Base-by-base conservation (phyloP, 2,113 vertebrate genomes). In the Tychaedon coryphoeus region DNA sequence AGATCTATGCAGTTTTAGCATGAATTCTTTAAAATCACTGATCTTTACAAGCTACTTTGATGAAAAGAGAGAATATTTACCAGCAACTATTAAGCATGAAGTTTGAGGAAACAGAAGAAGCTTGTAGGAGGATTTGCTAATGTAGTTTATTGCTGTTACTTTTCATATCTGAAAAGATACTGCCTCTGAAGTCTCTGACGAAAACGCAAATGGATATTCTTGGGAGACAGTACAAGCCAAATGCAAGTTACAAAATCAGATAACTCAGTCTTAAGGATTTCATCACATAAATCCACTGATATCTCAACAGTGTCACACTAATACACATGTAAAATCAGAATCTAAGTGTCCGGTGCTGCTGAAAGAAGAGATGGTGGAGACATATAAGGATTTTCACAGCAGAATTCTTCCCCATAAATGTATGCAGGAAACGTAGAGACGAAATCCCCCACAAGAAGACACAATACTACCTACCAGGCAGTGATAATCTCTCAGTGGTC, bases 111-210 rank as follows among this genome's bases (percentile, higher is more conserved):
- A 92, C 56, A 77, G 80, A 38, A 87, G 58, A 12, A 72, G 62
- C 61, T 86, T 94, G 91, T 69, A 89, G 70, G 77, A 90, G 87
- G 85, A 94, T 82, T 83, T 92, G 81, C 50, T 93, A 94, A 95
- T 72, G 67, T 19, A 84, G 74, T 69, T 86, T 88, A 82, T 66
- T 90, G 91, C 66, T 88, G 51, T 85, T 84, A 67, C 65, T 93
- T 93, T 79, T 97, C 89, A 64, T 72, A 71, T 75, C 56, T 83
- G 67, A 80, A 85, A 88, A 95, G 70, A 61, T 24, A 80, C 10
- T 81, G 72, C 67, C 72, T 90, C 71, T 70, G 81, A 86, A 90
- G 43, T 48, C 78, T 95, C 60, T 88, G 65, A 77, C 2, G 1
- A 87, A 92, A 94, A 91, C 40, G 81, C 71, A 95, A 70, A 88